phyloP scores from a whole-genome alignment of 2,888 invertebrate species.

The Microctonus hyperodae region DNA sequence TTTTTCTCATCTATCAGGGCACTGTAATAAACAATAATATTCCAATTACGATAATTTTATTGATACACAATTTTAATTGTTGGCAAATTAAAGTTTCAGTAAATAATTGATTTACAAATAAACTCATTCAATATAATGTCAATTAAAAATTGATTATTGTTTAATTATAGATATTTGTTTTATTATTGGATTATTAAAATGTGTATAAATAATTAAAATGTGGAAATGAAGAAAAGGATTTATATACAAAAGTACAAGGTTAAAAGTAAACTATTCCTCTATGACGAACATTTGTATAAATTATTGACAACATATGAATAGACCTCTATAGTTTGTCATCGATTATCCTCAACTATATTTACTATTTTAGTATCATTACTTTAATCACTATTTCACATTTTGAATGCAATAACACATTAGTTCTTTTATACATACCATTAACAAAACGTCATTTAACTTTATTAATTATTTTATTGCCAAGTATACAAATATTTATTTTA shows the following conservation, averaged over 20 bases:
- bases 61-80: not conserved
- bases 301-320: not conserved
- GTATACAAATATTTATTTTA: not conserved
- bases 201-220: not conserved
- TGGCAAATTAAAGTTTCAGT: not conserved
- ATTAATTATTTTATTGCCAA: not conserved
- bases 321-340: slow-evolving; percentile 10
- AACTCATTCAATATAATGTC: not conserved
- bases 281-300: not conserved
- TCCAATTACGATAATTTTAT: not conserved
- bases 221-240: not conserved
- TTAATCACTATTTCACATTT: not conserved
- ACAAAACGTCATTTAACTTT: not conserved
- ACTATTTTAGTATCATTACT: not conserved
- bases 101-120: not conserved
- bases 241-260: not conserved
- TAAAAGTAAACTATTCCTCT: not conserved
- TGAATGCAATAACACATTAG: not conserved
- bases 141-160: not conserved
- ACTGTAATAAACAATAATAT: slow-evolving; percentile 4
- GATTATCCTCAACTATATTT: not conserved
- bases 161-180: not conserved
- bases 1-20: not conserved
- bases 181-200: not conserved
- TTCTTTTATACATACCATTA: not conserved